These are phyloP conservation scores for Brachionus rotundiformis DNA, from an alignment of 1,140 invertebrate genomes.

Conservation along the genomic window DNA sequence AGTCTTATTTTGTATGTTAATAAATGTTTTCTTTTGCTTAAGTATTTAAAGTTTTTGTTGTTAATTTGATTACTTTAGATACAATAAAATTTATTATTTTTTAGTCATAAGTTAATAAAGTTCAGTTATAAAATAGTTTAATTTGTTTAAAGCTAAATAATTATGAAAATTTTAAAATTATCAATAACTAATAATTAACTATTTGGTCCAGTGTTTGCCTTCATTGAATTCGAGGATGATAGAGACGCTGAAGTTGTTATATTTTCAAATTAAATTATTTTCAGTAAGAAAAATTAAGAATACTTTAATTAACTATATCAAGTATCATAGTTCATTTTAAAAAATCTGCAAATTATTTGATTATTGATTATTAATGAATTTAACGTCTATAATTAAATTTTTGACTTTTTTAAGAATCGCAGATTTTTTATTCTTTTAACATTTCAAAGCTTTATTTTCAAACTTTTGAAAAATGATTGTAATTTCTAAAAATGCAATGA, in stretches of 20 bases:
- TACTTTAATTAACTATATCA: constrained; percentile 20
- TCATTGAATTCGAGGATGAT: constrained; percentile 93
- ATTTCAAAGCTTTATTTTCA: too few species aligned
- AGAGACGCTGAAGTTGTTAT: constrained; percentile 87
- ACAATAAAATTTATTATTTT: not conserved
- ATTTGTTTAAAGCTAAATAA: not conserved
- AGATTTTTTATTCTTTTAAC: too few species aligned
- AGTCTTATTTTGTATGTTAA: not conserved
- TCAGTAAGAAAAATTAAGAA: not conserved
- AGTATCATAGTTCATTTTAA: too few species aligned
- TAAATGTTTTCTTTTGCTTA: not conserved
- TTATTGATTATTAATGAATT: too few species aligned
- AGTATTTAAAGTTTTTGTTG: not conserved
- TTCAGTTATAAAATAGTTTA: not conserved
- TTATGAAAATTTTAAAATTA: too few species aligned
- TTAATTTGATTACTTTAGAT: not conserved
- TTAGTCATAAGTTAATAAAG: not conserved
- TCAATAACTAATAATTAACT: too few species aligned
- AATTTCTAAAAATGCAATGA: too few species aligned
- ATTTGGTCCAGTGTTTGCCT: constrained; percentile 75
- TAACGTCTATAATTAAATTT: too few species aligned
- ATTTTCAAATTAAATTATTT: constrained; percentile 11
- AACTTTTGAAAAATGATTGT: too few species aligned
- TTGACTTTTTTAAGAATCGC: too few species aligned
- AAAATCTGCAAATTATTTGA: too few species aligned